A percentile compares a stretch with the other conserved stretches of the same genome.
Evolutionary conservation across 2,113 vertebrate genomes (phyloP).

Genomic region (Hucho hucho): DNA sequence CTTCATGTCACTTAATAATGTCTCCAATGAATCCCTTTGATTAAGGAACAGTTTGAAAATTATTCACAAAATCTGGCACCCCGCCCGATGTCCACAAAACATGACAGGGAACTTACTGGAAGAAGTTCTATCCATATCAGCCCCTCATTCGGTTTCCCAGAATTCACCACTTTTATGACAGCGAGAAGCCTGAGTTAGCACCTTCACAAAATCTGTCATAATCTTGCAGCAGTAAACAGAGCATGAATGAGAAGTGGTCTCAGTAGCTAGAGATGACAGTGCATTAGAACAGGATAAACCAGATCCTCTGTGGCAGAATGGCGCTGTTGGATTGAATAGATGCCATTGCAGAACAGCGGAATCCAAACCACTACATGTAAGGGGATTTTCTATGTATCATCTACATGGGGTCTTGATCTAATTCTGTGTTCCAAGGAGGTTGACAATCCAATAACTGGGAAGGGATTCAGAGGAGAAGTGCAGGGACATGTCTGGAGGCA

Average conservation of each 20-base stretch:
- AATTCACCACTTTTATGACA: constrained; percentile 11
- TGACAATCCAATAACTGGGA: too few species aligned
- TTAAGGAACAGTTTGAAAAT: constrained; percentile 27
- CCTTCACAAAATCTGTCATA: constrained; percentile 5
- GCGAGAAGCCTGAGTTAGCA: constrained; percentile 17
- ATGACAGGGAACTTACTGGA: constrained; percentile 23
- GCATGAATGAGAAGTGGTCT: constrained; percentile 17
- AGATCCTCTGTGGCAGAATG: background rate
- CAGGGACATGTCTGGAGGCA: too few species aligned
- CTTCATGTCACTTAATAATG: constrained; percentile 29
- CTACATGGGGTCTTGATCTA: too few species aligned
- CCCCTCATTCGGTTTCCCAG: constrained; percentile 2
- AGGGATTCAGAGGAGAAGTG: too few species aligned
- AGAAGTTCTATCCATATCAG: constrained; percentile 22
- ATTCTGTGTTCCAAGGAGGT: too few species aligned
- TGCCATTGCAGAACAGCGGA: too few species aligned
- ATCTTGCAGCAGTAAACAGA: constrained; percentile 18
- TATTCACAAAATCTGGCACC: constrained; percentile 33
- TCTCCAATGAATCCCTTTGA: constrained; percentile 26
- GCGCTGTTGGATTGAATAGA: background rate
- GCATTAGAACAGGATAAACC: background rate
- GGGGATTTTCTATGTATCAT: too few species aligned
- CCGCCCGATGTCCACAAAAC: constrained; percentile 38
- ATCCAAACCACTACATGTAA: too few species aligned
- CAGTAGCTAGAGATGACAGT: background rate